Conservation (phyloP, 64 coral and sea anemone species). For the Porites australiensis region DNA sequence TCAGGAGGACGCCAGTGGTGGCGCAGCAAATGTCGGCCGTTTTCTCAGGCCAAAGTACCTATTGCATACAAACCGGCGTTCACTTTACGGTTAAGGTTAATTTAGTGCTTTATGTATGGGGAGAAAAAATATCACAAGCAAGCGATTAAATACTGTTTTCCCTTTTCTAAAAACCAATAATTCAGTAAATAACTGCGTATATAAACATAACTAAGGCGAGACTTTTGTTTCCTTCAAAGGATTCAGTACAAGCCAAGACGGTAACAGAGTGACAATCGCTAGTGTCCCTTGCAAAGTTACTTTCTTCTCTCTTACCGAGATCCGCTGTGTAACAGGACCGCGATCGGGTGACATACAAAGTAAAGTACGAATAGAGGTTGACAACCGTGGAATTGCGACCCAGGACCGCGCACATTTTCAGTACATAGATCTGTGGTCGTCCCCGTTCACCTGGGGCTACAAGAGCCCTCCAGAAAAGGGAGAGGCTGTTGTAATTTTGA, state of each 20-base stretch:
- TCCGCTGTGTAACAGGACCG: constrained; percentile 73
- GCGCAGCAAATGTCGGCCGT: too few species aligned
- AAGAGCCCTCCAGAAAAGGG: constrained; percentile 67
- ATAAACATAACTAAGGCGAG: background rate
- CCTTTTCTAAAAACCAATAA: too few species aligned
- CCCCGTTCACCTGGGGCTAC: constrained; percentile 74
- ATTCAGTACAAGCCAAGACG: constrained; percentile 42
- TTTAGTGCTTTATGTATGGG: too few species aligned
- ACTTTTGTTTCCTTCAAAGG: constrained; percentile 33
- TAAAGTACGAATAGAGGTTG: constrained; percentile 72
- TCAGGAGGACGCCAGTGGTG: too few species aligned
- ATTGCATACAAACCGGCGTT: too few species aligned
- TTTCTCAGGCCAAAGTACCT: too few species aligned
- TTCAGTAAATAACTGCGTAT: too few species aligned
- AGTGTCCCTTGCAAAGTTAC: constrained; percentile 55
- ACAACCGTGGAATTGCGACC: constrained; percentile 46
- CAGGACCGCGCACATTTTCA: constrained; percentile 72
- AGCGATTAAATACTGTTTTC: too few species aligned
- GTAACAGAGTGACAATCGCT: constrained; percentile 72
- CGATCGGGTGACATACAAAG: constrained; percentile 31
- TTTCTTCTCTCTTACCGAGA: constrained; percentile 52
- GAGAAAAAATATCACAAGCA: too few species aligned
- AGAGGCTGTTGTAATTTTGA: constrained; percentile 53
- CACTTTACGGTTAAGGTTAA: too few species aligned
- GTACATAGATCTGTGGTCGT: constrained; percentile 89